Evolutionary conservation across 2,888 invertebrate genomes (phyloP).

Genomic region (Pasiphila rectangulata): DNA sequence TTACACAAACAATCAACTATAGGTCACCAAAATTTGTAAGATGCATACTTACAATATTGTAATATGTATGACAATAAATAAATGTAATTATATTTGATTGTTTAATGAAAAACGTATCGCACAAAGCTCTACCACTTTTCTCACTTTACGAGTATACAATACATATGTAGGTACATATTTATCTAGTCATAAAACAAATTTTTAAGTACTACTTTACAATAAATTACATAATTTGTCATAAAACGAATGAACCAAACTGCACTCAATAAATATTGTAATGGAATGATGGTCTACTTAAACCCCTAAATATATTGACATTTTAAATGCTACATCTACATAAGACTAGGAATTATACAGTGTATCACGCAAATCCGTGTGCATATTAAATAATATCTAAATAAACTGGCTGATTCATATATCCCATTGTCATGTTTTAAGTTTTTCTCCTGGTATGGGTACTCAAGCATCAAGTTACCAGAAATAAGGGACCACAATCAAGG

Average conservation of each 20-base stretch:
- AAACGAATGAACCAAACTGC: constrained; percentile 27
- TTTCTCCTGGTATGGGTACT: too few relatives aligned
- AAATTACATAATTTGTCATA: constrained; percentile 16
- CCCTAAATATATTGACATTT: constrained; percentile 31
- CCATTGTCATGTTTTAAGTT: too few relatives aligned
- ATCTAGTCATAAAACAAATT: not conserved
- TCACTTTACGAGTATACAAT: too few relatives aligned
- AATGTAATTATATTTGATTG: too few relatives aligned
- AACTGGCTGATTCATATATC: not conserved
- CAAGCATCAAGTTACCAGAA: too few relatives aligned
- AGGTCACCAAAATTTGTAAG: too few relatives aligned
- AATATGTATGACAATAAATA: too few relatives aligned
- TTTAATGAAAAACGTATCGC: too few relatives aligned
- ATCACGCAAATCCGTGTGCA: constrained; percentile 48
- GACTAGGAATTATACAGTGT: constrained; percentile 53
- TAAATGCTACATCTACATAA: constrained; percentile 48
- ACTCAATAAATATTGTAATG: constrained; percentile 31
- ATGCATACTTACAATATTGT: too few relatives aligned
- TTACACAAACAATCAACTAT: too few relatives aligned
- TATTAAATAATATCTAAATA: constrained; percentile 24
- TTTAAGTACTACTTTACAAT: constrained; percentile 7
- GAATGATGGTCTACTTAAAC: constrained; percentile 25
- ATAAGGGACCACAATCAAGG: too few relatives aligned
- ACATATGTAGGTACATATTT: not conserved
- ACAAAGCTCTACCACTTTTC: too few relatives aligned